A percentile compares a stretch with the other conserved stretches of the same genome.
Conservation (phyloP, 1,140 invertebrate species). For the Reticulitermes speratus region DNA sequence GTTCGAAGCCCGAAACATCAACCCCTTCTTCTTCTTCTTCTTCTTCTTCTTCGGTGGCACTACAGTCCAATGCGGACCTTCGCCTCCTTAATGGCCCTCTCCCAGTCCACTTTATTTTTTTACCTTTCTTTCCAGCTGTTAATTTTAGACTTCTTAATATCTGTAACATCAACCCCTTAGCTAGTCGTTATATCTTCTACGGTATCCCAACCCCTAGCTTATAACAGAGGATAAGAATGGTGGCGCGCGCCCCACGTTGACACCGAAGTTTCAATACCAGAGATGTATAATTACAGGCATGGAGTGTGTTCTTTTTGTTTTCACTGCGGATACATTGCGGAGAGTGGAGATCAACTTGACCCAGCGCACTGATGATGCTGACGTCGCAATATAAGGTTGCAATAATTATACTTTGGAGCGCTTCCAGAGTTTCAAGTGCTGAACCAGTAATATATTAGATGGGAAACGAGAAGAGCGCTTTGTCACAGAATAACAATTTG, state of each 20-base stretch:
- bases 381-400: background rate
- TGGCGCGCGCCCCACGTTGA: background rate
- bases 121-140: too few relatives aligned
- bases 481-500: background rate
- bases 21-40: too few relatives aligned
- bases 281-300: background rate
- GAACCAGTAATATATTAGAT: conserved; percentile 8
- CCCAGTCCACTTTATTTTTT: too few relatives aligned
- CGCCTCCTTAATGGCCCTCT: too few relatives aligned
- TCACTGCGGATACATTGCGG: background rate
- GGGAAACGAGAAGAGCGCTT: background rate
- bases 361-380: background rate
- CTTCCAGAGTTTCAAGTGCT: background rate
- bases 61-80: too few relatives aligned
- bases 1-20: too few relatives aligned
- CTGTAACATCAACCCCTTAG: too few relatives aligned
- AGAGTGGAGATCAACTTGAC: background rate
- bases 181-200: too few relatives aligned
- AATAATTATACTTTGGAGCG: conserved; percentile 12
- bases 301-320: background rate
- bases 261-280: background rate
- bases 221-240: too few relatives aligned
- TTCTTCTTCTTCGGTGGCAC: too few relatives aligned
- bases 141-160: too few relatives aligned
- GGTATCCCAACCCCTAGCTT: too few relatives aligned